Percentiles rank a stretch among this genome's conserved stretches.
Evolutionary conservation across 2,888 invertebrate species (phyloP).

Genomic region (Ditylenchus weischeri): DNA sequence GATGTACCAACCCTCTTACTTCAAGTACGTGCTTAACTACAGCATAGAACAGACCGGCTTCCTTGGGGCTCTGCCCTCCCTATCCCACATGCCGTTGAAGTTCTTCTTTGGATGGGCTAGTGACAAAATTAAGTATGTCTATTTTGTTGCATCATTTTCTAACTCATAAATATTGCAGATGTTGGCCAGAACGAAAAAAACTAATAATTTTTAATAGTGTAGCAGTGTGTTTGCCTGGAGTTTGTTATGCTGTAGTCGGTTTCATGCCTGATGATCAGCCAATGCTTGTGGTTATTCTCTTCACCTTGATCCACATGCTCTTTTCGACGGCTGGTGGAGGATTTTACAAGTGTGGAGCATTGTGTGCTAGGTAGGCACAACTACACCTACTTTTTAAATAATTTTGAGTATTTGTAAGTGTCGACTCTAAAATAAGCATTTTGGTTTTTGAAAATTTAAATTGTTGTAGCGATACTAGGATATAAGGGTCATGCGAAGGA

Average conservation of each 20-base stretch:
- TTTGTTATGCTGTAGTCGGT: constrained; percentile 32
- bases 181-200: constrained; percentile 44
- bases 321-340: constrained; percentile 30
- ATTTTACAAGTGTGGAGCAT: constrained; percentile 36
- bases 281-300: constrained; percentile 23
- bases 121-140: constrained; percentile 29
- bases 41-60: constrained; percentile 33
- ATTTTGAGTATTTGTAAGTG: neutral
- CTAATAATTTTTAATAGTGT: constrained; percentile 54
- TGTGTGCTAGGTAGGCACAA: constrained; percentile 21
- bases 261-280: constrained; percentile 39
- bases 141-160: neutral
- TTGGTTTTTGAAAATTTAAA: too few species aligned
- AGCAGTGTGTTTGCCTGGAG: constrained; percentile 39
- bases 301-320: constrained; percentile 28
- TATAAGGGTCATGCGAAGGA: too few species aligned
- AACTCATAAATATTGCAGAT: constrained; percentile 29
- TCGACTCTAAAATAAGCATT: too few species aligned
- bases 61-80: constrained; percentile 23
- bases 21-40: constrained; percentile 33
- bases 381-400: too few species aligned
- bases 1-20: constrained; percentile 30
- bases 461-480: too few species aligned
- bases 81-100: constrained; percentile 36
- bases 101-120: constrained; percentile 29